Base-by-base conservation (phyloP, 64 coral and sea anemone species). In the Stichodactyla helianthus region DNA sequence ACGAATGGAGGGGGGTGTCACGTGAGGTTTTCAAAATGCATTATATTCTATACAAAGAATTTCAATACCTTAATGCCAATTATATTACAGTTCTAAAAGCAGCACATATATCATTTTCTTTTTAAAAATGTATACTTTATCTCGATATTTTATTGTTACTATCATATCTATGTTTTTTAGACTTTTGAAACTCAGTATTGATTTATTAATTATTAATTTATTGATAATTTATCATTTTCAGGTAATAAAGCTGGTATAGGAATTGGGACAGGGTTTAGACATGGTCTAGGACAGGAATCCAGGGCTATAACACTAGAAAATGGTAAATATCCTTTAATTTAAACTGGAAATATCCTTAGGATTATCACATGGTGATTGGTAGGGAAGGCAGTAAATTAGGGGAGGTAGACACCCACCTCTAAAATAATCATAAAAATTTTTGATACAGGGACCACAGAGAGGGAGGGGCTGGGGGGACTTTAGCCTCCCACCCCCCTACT, bases 291-390 rank as follows among this genome's bases (percentile, higher is more conserved):
- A 10, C 93, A 94, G 68, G 95, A 98, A 83, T 98, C 95, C 50
- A 92, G 95, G 84, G 93, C 92, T 77, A 87, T 94, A 10, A 98
- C 95, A 14, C 90, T 98, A 9, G 89, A 98, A 84, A 97, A 97
- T 97, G 95, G 95, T 97, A 93, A 26, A 59, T 59, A 12, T 10
- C 15, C 9, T 59, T 63, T 15, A 18, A 18, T 18, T 63, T 63
- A 63, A 10, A 59, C 9, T 59, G 56, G 1, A 59, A 44, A 44
- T 44, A 58, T 58, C 9, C 56, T 11, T 58, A 58, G 15, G 56
- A 58, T 58, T 58, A 11, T 58, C 15, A 58, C 8, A 58, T 58
- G 9, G 15, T 58, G 15, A 58, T 35, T 35, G 31, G 31, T 35
- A 2, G 31, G 0, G 31, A 35, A 35, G 31, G 31, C 31, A 35